phyloP scores from a whole-genome alignment of 2,797 vertebrate genomes.

The Sardinella longiceps region DNA sequence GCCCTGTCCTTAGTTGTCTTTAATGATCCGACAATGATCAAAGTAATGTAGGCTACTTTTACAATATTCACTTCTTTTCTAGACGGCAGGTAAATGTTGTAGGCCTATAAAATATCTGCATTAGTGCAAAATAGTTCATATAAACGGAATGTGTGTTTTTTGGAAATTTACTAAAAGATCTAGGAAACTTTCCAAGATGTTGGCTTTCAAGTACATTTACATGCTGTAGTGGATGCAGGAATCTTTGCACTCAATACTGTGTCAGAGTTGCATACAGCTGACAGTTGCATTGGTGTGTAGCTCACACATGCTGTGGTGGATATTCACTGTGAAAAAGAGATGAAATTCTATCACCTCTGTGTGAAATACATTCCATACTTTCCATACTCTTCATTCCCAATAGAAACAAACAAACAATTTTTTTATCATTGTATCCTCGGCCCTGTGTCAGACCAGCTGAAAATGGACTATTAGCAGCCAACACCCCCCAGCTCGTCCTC shows the following conservation, averaged over 20 bases:
- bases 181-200: neutral
- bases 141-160: neutral
- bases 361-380: constrained; percentile 41
- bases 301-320: constrained; percentile 58
- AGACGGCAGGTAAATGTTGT: neutral
- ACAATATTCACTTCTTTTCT: neutral
- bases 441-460: constrained; percentile 38
- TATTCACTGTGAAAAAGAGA: constrained; percentile 67
- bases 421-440: constrained; percentile 31
- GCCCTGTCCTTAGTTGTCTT: neutral
- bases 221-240: neutral
- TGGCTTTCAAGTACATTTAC: neutral
- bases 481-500: neutral
- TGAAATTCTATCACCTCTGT: constrained; percentile 43
- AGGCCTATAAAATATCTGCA: neutral
- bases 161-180: neutral
- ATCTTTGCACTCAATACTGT: neutral
- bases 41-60: neutral
- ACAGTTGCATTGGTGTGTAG: constrained; percentile 53
- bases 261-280: constrained; percentile 58
- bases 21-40: neutral
- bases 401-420: constrained; percentile 59
- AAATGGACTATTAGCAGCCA: constrained; percentile 26
- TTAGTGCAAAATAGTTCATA: neutral
- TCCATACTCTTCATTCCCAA: constrained; percentile 53